These are phyloP conservation scores for Synodontis membranacea DNA, from an alignment of 2,113 vertebrate genomes.

Conservation along the genomic window DNA sequence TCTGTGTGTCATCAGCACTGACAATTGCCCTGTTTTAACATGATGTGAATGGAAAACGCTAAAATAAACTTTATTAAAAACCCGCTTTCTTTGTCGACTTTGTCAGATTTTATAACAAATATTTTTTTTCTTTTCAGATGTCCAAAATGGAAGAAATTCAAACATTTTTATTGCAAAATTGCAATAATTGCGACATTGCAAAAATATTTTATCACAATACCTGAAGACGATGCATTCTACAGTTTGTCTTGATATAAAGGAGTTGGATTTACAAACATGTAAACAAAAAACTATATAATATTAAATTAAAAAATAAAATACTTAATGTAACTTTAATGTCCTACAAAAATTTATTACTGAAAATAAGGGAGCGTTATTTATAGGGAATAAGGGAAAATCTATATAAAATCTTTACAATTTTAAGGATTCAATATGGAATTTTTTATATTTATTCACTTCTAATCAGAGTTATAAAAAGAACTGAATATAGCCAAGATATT, in stretches of 20 bases:
- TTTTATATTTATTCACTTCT: neutral
- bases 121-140: too few relatives aligned
- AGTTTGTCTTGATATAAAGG: neutral
- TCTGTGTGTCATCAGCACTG: neutral
- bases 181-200: neutral
- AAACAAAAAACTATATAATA: neutral
- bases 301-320: neutral
- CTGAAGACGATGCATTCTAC: neutral
- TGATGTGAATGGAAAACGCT: neutral
- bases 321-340: neutral
- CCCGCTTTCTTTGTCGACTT: neutral
- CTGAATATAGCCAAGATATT: neutral
- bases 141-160: neutral
- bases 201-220: neutral
- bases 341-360: neutral
- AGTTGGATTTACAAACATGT: neutral
- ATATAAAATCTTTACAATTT: neutral
- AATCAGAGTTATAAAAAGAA: neutral
- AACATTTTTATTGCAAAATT: neutral
- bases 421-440: neutral
- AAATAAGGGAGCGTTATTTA: too few relatives aligned
- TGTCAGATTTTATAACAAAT: neutral
- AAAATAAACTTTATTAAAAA: conserved; percentile 27
- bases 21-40: neutral
- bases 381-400: too few relatives aligned